Conservation (phyloP, 2,113 vertebrate species). For the Antigone vipio region DNA sequence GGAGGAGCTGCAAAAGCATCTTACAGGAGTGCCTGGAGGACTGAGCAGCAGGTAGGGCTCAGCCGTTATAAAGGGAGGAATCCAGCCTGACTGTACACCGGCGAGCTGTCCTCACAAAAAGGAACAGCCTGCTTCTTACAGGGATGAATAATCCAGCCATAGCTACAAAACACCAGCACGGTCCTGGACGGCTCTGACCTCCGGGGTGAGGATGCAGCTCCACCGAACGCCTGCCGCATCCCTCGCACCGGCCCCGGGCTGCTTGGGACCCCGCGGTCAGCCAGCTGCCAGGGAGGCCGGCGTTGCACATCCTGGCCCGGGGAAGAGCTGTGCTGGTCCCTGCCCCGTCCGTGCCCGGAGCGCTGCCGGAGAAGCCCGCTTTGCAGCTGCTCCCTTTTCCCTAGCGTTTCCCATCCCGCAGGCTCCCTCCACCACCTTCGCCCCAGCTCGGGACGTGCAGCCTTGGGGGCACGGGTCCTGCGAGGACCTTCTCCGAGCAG, state of each 20-base stretch:
- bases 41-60: neutral
- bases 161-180: neutral
- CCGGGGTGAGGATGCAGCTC: neutral
- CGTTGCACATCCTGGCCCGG: no score
- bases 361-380: neutral
- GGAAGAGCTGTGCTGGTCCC: neutral
- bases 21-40: neutral
- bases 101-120: neutral
- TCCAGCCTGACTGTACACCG: neutral
- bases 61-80: neutral
- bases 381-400: neutral
- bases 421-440: neutral
- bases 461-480: neutral
- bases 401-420: rapidly evolving
- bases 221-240: neutral
- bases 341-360: neutral
- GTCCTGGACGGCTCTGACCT: neutral
- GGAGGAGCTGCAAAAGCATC: neutral
- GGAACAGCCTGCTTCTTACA: neutral
- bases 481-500: neutral
- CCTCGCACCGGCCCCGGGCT: rapidly evolving
- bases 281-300: no score
- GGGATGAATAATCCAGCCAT: rapidly evolving
- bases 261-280: rapidly evolving
- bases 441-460: neutral